phyloP scores from a whole-genome alignment of 2,888 invertebrate species.

The Saturnia japonica region DNA sequence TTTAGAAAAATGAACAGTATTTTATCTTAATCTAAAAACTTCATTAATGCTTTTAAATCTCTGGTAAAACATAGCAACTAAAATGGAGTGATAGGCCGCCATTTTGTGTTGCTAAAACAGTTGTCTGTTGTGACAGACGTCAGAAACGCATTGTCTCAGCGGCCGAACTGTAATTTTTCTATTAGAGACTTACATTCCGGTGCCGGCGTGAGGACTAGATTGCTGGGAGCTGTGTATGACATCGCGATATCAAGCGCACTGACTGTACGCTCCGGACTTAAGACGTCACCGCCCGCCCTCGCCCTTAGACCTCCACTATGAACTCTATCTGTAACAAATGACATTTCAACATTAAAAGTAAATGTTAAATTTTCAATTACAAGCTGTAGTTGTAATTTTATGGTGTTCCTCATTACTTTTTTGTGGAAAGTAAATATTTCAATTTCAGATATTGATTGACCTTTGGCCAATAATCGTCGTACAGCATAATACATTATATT shows the following conservation, averaged over 20 bases:
- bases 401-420: background rate
- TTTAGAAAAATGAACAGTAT: too few relatives aligned
- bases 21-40: too few relatives aligned
- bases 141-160: too few relatives aligned
- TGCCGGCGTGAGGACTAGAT: constrained; percentile 74
- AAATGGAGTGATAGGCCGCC: too few relatives aligned
- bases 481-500: too few relatives aligned
- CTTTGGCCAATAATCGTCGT: too few relatives aligned
- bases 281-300: constrained; percentile 74
- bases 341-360: background rate
- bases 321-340: constrained; percentile 61
- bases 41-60: too few relatives aligned
- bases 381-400: background rate
- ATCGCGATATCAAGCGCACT: constrained; percentile 67
- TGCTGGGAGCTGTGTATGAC: constrained; percentile 69
- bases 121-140: too few relatives aligned
- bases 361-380: background rate
- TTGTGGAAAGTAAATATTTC: background rate
- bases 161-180: too few relatives aligned
- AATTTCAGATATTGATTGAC: too few relatives aligned
- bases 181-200: constrained; percentile 66
- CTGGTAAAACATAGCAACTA: too few relatives aligned
- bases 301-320: constrained; percentile 59
- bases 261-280: constrained; percentile 64
- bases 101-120: too few relatives aligned